phyloP scores from a whole-genome alignment of 2,797 vertebrate species.

The Cossypha heuglini region DNA sequence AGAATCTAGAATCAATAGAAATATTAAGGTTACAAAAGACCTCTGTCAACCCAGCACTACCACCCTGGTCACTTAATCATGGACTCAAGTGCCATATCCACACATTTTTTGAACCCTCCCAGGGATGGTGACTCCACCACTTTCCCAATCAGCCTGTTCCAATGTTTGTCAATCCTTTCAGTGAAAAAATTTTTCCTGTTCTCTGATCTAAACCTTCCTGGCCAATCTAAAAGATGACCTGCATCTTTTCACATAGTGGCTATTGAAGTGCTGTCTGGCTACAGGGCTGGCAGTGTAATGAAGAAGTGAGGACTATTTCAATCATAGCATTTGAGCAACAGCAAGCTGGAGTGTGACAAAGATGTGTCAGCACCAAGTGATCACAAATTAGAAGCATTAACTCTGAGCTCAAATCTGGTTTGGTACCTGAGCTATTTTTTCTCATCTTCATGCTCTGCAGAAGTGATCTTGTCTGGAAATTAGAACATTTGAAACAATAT shows the following conservation, averaged over 20 bases:
- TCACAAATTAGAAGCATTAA: not conserved
- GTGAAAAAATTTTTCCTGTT: not conserved
- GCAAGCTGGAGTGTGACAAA: not conserved
- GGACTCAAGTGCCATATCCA: not conserved
- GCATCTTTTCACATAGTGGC: not conserved
- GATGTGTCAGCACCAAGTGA: not conserved
- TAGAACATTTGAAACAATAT: not conserved
- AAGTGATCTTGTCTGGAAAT: not conserved
- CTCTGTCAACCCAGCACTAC: not conserved
- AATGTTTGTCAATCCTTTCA: not conserved
- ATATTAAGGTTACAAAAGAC: not conserved
- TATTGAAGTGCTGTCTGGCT: not conserved
- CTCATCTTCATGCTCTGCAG: not conserved
- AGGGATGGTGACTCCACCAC: not conserved
- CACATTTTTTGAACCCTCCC: not conserved
- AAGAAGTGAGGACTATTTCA: not conserved
- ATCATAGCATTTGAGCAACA: not conserved
- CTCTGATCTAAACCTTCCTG: not conserved
- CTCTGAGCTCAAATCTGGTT: not conserved
- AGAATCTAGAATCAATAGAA: not conserved
- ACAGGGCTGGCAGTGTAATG: not conserved
- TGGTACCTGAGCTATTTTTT: not conserved
- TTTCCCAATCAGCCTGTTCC: not conserved
- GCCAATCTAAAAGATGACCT: not conserved
- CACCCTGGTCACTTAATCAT: not conserved